Percentiles rank a stretch among this genome's conserved stretches.
Evolutionary conservation across 1,140 invertebrate genomes (phyloP).

Genomic region (Acromyrmex heyeri): DNA sequence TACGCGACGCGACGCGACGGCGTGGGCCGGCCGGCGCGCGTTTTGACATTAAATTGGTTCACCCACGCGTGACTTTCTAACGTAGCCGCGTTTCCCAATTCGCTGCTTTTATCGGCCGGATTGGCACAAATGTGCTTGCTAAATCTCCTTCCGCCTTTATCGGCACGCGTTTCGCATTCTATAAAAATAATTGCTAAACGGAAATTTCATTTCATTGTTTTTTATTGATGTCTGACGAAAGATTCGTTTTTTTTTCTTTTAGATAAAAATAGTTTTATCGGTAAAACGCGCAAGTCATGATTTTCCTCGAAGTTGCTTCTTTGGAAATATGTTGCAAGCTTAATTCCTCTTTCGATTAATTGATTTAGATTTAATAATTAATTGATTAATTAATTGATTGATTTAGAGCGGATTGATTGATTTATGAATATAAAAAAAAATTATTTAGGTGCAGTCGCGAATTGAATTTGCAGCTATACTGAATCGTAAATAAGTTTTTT

Average conservation of each 20-base stretch:
- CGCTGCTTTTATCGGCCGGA: constrained; percentile 8
- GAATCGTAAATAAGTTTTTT: not conserved
- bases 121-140: constrained; percentile 11
- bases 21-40: constrained; percentile 46
- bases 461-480: no score
- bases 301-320: not conserved
- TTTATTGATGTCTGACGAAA: not conserved
- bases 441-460: no score
- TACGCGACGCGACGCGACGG: constrained; percentile 11
- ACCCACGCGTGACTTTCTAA: constrained; percentile 72
- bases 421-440: no score
- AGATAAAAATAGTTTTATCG: not conserved
- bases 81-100: constrained; percentile 64
- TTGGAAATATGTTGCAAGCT: not conserved
- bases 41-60: constrained; percentile 68
- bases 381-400: no score
- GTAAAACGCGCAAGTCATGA: not conserved
- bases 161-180: not conserved
- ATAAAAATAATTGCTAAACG: not conserved
- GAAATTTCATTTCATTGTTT: not conserved
- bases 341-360: not conserved
- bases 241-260: not conserved
- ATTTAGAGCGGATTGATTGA: no score
- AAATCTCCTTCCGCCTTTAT: not conserved
- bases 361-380: not conserved